Percentiles rank a stretch among this genome's conserved stretches.
These are phyloP conservation scores for Entelurus aequoreus DNA, from an alignment of 2,113 vertebrate species.

Conservation along the genomic window DNA sequence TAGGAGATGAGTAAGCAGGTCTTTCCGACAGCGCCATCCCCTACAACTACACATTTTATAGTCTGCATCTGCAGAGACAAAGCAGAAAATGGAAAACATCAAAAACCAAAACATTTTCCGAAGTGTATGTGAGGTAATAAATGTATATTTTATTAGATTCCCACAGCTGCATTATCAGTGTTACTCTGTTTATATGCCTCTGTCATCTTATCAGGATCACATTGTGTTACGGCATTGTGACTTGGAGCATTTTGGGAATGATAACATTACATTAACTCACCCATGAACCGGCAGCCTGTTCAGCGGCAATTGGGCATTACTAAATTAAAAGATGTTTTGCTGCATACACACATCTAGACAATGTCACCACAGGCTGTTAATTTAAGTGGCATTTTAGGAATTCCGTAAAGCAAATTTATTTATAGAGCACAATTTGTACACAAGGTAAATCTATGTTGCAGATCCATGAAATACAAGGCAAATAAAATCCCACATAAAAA, in stretches of 20 bases:
- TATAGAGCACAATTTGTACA: no score
- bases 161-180: not conserved
- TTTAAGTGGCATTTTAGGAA: not conserved
- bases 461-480: no score
- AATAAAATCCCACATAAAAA: no score
- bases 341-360: not conserved
- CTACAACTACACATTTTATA: conserved; percentile 98
- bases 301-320: not conserved
- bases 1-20: conserved; percentile 98
- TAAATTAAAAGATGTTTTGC: not conserved
- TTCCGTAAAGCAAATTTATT: no score
- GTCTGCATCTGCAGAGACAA: conserved; percentile 84
- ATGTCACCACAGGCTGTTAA: not conserved
- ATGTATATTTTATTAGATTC: not conserved
- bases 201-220: not conserved
- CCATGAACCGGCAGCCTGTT: not conserved
- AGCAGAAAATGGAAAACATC: conserved; percentile 24
- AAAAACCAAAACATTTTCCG: not conserved
- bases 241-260: no score
- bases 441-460: no score
- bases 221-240: not conserved
- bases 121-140: not conserved
- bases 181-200: not conserved
- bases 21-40: conserved; percentile 97
- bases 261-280: no score